Percentiles rank a stretch among this genome's conserved stretches.
phyloP scores from a whole-genome alignment of 2,797 vertebrate genomes.

The Loriculus beryllinus region DNA sequence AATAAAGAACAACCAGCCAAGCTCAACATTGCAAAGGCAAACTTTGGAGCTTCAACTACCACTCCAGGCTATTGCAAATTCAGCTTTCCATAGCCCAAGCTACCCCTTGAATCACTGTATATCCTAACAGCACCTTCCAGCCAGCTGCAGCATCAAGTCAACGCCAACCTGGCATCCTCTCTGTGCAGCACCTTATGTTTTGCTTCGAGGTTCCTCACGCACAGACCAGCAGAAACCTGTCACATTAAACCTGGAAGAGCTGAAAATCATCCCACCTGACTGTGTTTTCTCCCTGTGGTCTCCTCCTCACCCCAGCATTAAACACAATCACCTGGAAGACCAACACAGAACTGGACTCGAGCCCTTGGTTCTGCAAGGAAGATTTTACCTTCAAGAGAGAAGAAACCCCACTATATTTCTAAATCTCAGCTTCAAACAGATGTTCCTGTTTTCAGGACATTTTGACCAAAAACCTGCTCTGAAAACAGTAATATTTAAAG shows the following conservation, averaged over 20 bases:
- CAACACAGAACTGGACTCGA: neutral
- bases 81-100: accelerated
- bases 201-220: neutral
- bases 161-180: neutral
- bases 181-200: neutral
- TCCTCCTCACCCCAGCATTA: neutral
- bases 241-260: neutral
- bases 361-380: neutral
- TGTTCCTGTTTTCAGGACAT: neutral
- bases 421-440: neutral
- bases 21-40: neutral
- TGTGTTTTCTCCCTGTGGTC: accelerated
- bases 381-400: neutral
- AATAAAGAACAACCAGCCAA: neutral
- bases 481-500: neutral
- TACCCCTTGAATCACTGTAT: accelerated
- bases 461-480: neutral
- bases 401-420: neutral
- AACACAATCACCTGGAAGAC: neutral
- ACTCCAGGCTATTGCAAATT: neutral
- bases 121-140: neutral
- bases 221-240: neutral
- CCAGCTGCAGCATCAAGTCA: accelerated
- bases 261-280: neutral
- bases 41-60: neutral